These are phyloP conservation scores for Thamnaconus septentrionalis DNA, from an alignment of 2,113 vertebrate species.

Conservation along the genomic window DNA sequence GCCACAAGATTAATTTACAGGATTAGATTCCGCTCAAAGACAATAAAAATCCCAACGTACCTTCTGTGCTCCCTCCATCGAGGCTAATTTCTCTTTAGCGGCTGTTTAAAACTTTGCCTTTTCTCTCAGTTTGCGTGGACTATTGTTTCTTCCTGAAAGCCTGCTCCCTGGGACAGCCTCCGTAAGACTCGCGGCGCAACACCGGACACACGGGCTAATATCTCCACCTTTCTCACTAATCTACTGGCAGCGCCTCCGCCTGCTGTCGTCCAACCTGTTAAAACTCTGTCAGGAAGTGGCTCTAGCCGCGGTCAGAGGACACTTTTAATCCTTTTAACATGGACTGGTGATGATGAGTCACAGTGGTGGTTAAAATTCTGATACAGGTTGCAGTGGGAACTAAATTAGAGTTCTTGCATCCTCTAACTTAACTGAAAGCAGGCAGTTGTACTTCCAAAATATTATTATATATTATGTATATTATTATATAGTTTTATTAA, in stretches of 20 bases:
- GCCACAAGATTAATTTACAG: neutral
- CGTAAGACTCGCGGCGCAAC: too few species aligned
- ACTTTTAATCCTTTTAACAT: too few species aligned
- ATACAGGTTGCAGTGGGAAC: too few species aligned
- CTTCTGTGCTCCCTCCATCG: conserved; percentile 61
- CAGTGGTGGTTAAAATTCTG: too few species aligned
- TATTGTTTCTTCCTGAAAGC: conserved; percentile 9
- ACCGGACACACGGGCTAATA: conserved; percentile 28
- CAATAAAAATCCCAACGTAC: conserved; percentile 41
- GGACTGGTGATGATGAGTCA: too few species aligned
- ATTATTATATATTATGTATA: too few species aligned
- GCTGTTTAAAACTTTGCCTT: conserved; percentile 14
- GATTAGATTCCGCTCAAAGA: neutral
- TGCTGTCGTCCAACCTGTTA: conserved; percentile 25
- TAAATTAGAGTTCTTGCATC: too few species aligned
- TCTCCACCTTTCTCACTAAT: conserved; percentile 57
- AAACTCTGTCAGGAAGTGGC: neutral
- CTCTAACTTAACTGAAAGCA: too few species aligned
- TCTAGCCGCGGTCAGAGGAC: too few species aligned
- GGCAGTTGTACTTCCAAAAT: too few species aligned
- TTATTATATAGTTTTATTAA: too few species aligned
- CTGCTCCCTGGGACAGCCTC: conserved; percentile 49
- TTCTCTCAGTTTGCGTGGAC: conserved; percentile 5
- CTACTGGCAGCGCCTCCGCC: conserved; percentile 45
- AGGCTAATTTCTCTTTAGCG: conserved; percentile 5